phyloP scores from a whole-genome alignment of 2,113 vertebrate species.

The Coptodon bakossiorum region DNA sequence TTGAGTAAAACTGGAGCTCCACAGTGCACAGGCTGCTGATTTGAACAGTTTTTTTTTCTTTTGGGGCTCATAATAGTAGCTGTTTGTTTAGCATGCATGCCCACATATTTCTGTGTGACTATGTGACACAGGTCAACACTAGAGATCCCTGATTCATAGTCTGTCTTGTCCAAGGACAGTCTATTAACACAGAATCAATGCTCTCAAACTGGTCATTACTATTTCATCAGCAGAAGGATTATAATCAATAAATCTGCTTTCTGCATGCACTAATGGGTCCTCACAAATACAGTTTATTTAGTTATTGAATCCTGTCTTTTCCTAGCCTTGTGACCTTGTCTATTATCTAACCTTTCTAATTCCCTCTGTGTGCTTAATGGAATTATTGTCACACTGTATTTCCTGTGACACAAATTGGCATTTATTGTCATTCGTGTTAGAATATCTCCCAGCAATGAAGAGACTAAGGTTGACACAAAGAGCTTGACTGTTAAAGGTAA shows the following conservation, averaged over 20 bases:
- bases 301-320: neutral
- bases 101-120: neutral
- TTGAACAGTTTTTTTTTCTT: neutral
- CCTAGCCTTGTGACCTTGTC: neutral
- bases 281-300: neutral
- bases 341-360: neutral
- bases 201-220: slow-evolving; percentile 33
- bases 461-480: neutral
- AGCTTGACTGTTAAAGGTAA: neutral
- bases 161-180: slow-evolving; percentile 15
- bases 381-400: neutral
- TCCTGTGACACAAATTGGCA: neutral
- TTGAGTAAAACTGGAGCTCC: neutral
- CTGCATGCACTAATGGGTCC: neutral
- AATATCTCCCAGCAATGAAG: neutral
- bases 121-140: neutral
- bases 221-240: slow-evolving; percentile 18
- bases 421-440: neutral
- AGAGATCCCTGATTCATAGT: neutral
- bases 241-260: slow-evolving; percentile 20
- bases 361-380: neutral
- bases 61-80: neutral
- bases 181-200: slow-evolving; percentile 17
- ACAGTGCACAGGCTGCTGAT: neutral
- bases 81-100: neutral